Percentiles rank a stretch among this genome's conserved stretches.
Evolutionary conservation across 2,113 vertebrate genomes (phyloP).

Genomic region (Eonycteris spelaea): DNA sequence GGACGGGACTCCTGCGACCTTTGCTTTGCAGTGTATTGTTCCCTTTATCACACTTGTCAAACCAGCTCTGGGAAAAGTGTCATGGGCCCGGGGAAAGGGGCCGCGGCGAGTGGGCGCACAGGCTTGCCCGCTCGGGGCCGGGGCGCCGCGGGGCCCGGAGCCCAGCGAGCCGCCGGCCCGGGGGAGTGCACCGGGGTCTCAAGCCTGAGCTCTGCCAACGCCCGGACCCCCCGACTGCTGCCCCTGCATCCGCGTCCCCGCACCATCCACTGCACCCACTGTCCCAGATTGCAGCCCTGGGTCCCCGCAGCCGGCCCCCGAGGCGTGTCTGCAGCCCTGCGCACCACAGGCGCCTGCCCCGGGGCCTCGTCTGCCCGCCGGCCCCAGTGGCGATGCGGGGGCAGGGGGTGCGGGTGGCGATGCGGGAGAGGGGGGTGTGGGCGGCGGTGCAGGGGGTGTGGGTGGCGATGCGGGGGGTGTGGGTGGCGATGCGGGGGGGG

Average conservation of each 20-base stretch:
- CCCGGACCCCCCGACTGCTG: rapidly evolving
- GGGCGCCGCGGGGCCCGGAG: neutral
- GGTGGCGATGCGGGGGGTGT: too few relatives aligned
- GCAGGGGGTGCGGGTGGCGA: too few relatives aligned
- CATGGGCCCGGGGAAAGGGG: too few relatives aligned
- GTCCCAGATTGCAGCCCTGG: neutral
- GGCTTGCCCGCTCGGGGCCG: rapidly evolving
- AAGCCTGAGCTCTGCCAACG: rapidly evolving
- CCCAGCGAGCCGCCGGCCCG: rapidly evolving
- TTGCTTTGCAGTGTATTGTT: rapidly evolving
- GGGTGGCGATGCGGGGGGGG: too few relatives aligned
- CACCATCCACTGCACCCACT: rapidly evolving
- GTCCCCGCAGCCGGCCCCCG: rapidly evolving
- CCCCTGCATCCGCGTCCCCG: rapidly evolving
- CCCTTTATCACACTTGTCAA: too few relatives aligned
- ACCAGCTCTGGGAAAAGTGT: rapidly evolving
- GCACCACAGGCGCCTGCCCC: neutral
- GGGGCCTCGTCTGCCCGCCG: too few relatives aligned
- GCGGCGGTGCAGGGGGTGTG: too few relatives aligned
- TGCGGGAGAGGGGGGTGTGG: too few relatives aligned
- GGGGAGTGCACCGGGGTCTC: neutral
- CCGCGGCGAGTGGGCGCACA: too few relatives aligned
- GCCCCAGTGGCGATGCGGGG: too few relatives aligned
- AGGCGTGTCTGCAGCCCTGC: neutral
- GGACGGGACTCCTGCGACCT: neutral